phyloP scores from a whole-genome alignment of 1,140 invertebrate species.

The Drosophila repleta region DNA sequence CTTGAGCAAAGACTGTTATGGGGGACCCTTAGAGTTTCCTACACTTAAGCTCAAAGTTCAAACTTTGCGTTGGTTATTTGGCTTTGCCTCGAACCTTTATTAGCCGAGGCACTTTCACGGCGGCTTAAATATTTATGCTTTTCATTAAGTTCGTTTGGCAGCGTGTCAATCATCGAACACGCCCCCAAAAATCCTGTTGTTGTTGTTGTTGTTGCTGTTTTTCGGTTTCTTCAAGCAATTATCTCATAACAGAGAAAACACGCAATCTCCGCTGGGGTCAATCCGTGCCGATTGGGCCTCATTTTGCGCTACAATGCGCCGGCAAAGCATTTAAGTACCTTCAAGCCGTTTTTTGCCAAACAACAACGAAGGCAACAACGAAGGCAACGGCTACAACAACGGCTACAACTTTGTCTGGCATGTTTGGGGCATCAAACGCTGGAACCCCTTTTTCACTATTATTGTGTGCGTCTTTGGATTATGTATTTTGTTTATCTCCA shows the following conservation, averaged over 20 bases:
- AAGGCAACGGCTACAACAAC: slow-evolving; percentile 27
- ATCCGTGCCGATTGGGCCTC: slow-evolving; percentile 64
- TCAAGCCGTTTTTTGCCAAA: slow-evolving; percentile 53
- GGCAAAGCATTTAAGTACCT: slow-evolving; percentile 79
- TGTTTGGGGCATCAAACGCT: slow-evolving; percentile 22
- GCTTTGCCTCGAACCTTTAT: background rate
- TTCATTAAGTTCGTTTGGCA: slow-evolving; percentile 60
- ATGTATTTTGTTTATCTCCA: slow-evolving; percentile 81
- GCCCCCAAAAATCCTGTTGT: slow-evolving; percentile 9
- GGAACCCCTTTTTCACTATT: slow-evolving; percentile 70
- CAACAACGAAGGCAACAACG: slow-evolving; percentile 22
- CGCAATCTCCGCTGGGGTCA: slow-evolving; percentile 61
- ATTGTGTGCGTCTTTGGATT: slow-evolving; percentile 70
- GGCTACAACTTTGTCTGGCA: slow-evolving; percentile 55
- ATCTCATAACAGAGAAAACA: slow-evolving; percentile 67
- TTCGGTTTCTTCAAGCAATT: slow-evolving; percentile 69
- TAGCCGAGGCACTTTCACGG: slow-evolving; percentile 19
- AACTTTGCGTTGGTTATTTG: slow-evolving; percentile 5
- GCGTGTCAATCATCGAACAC: slow-evolving; percentile 50
- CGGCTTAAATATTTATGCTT: slow-evolving; percentile 60
- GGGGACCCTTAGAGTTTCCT: background rate
- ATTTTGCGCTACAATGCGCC: slow-evolving; percentile 80
- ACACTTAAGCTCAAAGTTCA: background rate
- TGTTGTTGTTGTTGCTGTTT: slow-evolving; percentile 16
- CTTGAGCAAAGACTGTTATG: background rate